Conservation (phyloP, 2,888 invertebrate genomes). For the Abrostola tripartita region DNA sequence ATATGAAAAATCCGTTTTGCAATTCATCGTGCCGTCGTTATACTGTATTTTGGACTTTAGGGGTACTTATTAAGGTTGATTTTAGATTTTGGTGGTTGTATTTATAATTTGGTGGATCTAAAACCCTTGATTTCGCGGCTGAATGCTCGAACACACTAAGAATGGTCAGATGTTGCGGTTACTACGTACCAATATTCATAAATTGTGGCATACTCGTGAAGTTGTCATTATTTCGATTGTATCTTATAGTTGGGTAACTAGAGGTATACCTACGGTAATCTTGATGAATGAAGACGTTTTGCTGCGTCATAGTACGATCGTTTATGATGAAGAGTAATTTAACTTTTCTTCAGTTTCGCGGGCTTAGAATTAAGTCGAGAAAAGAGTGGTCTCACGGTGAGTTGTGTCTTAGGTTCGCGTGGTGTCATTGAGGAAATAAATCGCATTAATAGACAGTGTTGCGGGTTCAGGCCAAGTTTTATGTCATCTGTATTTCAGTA, state of each 20-base stretch:
- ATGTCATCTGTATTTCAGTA: neutral
- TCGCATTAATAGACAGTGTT: neutral
- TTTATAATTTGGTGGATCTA: conserved; percentile 26
- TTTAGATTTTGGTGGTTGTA: conserved; percentile 6
- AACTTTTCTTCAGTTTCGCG: neutral
- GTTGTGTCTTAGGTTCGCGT: no score
- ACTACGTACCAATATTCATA: conserved; percentile 63
- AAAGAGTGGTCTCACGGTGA: no score
- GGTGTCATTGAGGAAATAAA: no score
- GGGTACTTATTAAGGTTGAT: neutral
- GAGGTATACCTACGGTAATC: conserved; percentile 12
- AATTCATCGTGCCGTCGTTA: conserved; percentile 6
- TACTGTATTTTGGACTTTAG: conserved; percentile 23
- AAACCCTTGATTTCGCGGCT: conserved; percentile 66
- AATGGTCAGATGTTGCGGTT: conserved; percentile 60
- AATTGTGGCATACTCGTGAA: conserved; percentile 47
- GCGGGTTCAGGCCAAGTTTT: neutral
- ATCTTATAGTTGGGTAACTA: conserved; percentile 17
- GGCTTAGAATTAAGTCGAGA: no score
- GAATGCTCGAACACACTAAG: conserved; percentile 60
- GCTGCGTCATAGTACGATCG: neutral
- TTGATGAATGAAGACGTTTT: conserved; percentile 18
- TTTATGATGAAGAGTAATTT: neutral
- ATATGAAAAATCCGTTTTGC: conserved; percentile 50
- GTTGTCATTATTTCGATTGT: conserved; percentile 48